A percentile compares a stretch with the other conserved stretches of the same genome.
Evolutionary conservation across 2,888 invertebrate genomes (phyloP).

Genomic region (Drosophila neotestacea): DNA sequence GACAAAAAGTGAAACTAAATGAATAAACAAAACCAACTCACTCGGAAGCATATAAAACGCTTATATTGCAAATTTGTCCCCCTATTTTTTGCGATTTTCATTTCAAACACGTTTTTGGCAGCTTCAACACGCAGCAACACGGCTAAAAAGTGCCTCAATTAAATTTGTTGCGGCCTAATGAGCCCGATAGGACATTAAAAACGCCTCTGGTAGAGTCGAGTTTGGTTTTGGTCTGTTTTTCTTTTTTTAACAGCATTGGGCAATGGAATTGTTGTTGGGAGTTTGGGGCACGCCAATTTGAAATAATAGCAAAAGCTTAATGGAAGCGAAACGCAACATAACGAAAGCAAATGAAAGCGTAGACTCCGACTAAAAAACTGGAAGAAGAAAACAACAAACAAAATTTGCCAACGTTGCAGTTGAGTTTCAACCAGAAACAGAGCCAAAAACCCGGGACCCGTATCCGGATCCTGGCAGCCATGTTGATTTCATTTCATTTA

Average conservation of each 20-base stretch:
- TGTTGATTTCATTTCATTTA: conserved; percentile 81
- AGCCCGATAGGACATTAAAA: conserved; percentile 47
- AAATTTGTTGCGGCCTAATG: conserved; percentile 66
- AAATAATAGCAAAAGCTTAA: conserved; percentile 33
- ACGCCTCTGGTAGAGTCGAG: conserved; percentile 1
- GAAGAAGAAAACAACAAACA: neutral
- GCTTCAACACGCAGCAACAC: conserved; percentile 3
- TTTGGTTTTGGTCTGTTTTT: neutral
- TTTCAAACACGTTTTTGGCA: conserved; percentile 17
- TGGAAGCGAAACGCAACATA: conserved; percentile 31
- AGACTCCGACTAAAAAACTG: conserved; percentile 1
- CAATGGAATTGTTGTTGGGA: neutral
- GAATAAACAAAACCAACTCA: conserved; percentile 8
- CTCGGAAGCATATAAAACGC: conserved; percentile 19
- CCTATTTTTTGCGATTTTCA: conserved; percentile 10
- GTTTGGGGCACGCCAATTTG: conserved; percentile 17
- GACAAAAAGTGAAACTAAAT: conserved; percentile 33
- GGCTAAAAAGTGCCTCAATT: conserved; percentile 57
- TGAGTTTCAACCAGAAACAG: conserved; percentile 18
- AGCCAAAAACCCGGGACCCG: conserved; percentile 8
- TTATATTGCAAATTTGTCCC: conserved; percentile 10
- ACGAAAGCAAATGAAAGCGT: conserved; percentile 58
- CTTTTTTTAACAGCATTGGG: neutral
- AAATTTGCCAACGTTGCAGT: conserved; percentile 80
- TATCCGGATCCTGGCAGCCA: conserved; percentile 67